phyloP scores from a whole-genome alignment of 2,888 invertebrate genomes.

The Drosophila cognata region DNA sequence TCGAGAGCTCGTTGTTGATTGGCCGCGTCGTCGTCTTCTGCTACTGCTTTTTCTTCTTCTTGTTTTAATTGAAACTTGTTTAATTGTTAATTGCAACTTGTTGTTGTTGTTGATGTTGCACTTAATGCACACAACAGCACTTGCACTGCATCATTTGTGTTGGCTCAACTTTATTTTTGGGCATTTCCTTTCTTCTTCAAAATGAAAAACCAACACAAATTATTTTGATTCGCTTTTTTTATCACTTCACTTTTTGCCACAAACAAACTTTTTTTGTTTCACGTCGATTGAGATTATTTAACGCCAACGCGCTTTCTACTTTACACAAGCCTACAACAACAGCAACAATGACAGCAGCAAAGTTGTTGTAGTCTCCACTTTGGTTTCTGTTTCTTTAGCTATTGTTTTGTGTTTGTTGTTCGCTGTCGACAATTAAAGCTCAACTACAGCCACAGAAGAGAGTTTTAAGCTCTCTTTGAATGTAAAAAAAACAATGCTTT shows the following conservation, averaged over 20 bases:
- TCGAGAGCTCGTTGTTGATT: constrained; percentile 50
- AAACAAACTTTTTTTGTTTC: constrained; percentile 20
- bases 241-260: constrained; percentile 34
- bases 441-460: constrained; percentile 36
- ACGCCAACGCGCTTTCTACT: constrained; percentile 69
- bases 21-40: constrained; percentile 25
- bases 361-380: constrained; percentile 29
- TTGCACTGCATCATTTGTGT: constrained; percentile 32
- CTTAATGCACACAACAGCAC: constrained; percentile 16
- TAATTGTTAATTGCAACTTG: constrained; percentile 49
- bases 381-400: constrained; percentile 25
- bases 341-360: constrained; percentile 45
- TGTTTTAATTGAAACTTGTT: constrained; percentile 62
- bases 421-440: constrained; percentile 55
- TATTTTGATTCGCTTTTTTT: constrained; percentile 10
- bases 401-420: constrained; percentile 40
- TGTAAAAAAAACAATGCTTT: constrained; percentile 44
- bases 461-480: constrained; percentile 21
- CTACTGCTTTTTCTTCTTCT: constrained; percentile 31
- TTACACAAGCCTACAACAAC: constrained; percentile 55
- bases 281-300: constrained; percentile 43
- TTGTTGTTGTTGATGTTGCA: constrained; percentile 35
- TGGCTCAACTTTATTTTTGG: constrained; percentile 28
- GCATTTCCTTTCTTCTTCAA: constrained; percentile 23
- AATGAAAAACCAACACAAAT: constrained; percentile 25